Evolutionary conservation across 2,113 vertebrate species (phyloP).

Genomic region (Cheilinus undulatus): DNA sequence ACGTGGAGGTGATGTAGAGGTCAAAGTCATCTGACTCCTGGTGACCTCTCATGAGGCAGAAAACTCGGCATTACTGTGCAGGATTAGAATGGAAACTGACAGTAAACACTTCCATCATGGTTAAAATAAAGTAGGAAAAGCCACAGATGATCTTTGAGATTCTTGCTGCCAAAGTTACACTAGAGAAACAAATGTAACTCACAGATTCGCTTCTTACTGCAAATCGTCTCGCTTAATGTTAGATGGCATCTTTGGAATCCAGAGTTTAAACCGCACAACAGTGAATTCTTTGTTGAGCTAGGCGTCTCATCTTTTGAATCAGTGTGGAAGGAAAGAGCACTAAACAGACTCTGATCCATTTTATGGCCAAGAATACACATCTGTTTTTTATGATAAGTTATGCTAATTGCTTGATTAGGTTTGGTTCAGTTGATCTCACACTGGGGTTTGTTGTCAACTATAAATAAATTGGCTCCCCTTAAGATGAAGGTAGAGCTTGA

Average conservation of each 20-base stretch:
- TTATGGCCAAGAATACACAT: background rate
- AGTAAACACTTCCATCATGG: background rate
- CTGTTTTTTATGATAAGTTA: background rate
- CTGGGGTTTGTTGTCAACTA: background rate
- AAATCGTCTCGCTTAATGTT: background rate
- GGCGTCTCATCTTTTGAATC: background rate
- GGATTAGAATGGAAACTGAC: no score
- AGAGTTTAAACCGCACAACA: conserved; percentile 5
- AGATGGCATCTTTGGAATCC: conserved; percentile 4
- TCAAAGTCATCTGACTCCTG: conserved; percentile 2
- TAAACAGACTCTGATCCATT: background rate
- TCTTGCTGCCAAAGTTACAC: background rate
- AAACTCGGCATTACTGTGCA: background rate
- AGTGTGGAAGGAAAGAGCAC: background rate
- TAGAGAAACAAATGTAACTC: background rate
- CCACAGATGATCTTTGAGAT: background rate
- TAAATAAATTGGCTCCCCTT: background rate
- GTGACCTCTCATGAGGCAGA: background rate
- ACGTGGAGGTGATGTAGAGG: conserved; percentile 5
- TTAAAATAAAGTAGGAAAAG: background rate
- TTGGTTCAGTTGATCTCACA: background rate
- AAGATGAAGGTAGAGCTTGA: no score
- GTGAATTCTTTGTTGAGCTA: conserved; percentile 8
- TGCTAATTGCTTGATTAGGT: background rate
- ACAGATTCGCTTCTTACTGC: background rate